These are phyloP conservation scores for Tragelaphus buxtoni DNA, from an alignment of 2,113 vertebrate genomes.

Conservation along the genomic window DNA sequence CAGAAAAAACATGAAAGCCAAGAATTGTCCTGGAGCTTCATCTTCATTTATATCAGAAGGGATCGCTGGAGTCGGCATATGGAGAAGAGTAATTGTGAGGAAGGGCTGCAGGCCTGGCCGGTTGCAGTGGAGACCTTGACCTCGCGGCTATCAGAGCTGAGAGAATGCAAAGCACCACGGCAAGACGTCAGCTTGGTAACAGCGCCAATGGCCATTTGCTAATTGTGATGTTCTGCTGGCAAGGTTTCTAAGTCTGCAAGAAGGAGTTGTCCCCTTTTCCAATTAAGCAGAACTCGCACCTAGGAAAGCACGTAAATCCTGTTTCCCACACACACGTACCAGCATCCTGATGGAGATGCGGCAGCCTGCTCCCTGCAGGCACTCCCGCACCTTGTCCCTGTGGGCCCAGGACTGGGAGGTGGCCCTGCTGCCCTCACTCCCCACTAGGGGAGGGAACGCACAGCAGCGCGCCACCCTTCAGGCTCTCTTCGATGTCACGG, in stretches of 20 bases:
- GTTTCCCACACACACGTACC: not conserved
- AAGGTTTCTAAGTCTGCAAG: not conserved
- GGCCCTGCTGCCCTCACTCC: not conserved
- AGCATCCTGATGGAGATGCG: not conserved
- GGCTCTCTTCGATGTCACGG: not conserved
- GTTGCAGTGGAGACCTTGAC: not conserved
- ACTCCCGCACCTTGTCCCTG: not conserved
- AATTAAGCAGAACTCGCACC: not conserved
- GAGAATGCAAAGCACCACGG: not conserved
- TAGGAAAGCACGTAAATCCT: not conserved
- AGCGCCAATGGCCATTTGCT: not conserved
- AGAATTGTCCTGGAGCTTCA: not conserved
- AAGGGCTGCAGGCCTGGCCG: not conserved
- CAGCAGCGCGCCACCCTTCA: not conserved
- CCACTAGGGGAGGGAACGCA: not conserved
- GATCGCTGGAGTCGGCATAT: not conserved
- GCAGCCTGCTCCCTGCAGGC: not conserved
- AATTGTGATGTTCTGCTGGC: not conserved
- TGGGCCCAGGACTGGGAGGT: not conserved
- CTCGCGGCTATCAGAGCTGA: not conserved
- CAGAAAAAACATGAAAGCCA: not conserved
- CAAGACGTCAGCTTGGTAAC: not conserved
- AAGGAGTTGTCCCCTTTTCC: not conserved
- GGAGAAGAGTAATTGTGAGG: not conserved
- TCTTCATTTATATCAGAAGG: not conserved